These are phyloP conservation scores for zebrafish (Danio rerio) DNA, from an alignment of 2,113 vertebrate genomes.

Conservation along the genomic window DNA sequence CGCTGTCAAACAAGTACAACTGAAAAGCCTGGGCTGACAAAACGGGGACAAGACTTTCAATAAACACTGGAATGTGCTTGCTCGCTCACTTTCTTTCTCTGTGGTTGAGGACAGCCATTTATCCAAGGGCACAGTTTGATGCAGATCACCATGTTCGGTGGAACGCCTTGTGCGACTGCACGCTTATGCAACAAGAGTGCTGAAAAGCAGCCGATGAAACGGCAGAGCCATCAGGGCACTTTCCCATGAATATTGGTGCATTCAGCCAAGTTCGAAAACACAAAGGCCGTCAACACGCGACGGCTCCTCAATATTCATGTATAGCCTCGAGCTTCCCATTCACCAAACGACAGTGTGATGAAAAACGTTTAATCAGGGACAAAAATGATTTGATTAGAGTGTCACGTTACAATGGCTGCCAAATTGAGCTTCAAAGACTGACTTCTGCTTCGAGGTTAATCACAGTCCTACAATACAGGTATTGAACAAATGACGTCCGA, in stretches of 20 bases:
- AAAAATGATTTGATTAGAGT: conserved; percentile 58
- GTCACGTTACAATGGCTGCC: conserved; percentile 53
- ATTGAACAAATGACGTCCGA: conserved; percentile 49
- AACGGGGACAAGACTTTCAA: conserved; percentile 51
- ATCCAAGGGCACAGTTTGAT: conserved; percentile 9
- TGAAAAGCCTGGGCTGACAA: conserved; percentile 44
- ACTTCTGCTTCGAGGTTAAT: conserved; percentile 58
- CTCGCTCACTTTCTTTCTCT: conserved; percentile 7
- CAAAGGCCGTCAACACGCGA: conserved; percentile 33
- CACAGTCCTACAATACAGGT: conserved; percentile 55
- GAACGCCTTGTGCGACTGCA: background rate
- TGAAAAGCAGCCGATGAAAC: conserved; percentile 9
- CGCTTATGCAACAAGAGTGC: conserved; percentile 13
- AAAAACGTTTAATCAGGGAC: conserved; percentile 57
- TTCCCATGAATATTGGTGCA: conserved; percentile 29
- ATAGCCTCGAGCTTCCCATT: conserved; percentile 47
- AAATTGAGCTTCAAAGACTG: conserved; percentile 53
- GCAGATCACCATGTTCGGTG: background rate
- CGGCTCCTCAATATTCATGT: conserved; percentile 48
- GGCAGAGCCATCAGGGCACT: conserved; percentile 33
- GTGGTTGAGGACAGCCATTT: background rate
- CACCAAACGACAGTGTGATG: conserved; percentile 41
- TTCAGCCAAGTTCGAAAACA: conserved; percentile 39
- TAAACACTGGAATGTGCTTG: conserved; percentile 49
- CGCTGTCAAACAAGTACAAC: conserved; percentile 47